Conservation (phyloP, 1,140 invertebrate genomes). For the Lasaia peninsularis region DNA sequence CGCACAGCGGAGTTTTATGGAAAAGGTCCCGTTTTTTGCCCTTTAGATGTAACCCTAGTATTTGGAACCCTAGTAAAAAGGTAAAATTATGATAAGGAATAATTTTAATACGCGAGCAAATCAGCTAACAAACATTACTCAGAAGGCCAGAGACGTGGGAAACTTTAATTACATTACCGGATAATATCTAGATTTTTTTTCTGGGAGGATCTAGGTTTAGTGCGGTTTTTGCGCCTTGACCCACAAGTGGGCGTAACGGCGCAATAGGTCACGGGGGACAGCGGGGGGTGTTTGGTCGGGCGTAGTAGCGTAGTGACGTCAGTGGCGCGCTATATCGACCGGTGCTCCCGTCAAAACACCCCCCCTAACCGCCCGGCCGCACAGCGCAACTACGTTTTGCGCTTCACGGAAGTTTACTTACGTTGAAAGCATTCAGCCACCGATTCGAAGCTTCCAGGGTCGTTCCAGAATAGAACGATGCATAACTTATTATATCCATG, state of each 20-base stretch:
- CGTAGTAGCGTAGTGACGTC: slow-evolving; percentile 73
- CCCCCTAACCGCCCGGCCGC: slow-evolving; percentile 26
- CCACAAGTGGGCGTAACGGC: slow-evolving; percentile 65
- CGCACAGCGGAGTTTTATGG: too few relatives aligned
- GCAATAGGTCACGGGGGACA: slow-evolving; percentile 65
- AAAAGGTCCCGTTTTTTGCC: too few relatives aligned
- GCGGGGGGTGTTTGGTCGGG: slow-evolving; percentile 63
- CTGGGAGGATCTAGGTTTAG: slow-evolving; percentile 31
- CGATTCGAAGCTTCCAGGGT: slow-evolving; percentile 8
- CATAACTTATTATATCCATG: not conserved
- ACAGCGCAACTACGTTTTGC: slow-evolving; percentile 43
- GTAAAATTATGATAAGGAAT: too few relatives aligned
- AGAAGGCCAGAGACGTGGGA: too few relatives aligned
- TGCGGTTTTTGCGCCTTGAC: slow-evolving; percentile 62
- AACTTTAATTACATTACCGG: too few relatives aligned
- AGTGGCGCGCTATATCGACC: slow-evolving; percentile 64
- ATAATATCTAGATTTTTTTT: not conserved
- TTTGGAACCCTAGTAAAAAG: too few relatives aligned
- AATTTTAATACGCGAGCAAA: too few relatives aligned
- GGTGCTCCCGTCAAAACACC: slow-evolving; percentile 62
- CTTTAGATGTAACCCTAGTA: too few relatives aligned
- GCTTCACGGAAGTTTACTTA: slow-evolving; percentile 30
- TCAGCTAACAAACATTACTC: too few relatives aligned
- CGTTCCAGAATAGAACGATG: slow-evolving; percentile 15
- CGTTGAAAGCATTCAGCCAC: slow-evolving; percentile 7